Evolutionary conservation across 2,797 vertebrate species (phyloP).

Genomic region (Betta splendens): DNA sequence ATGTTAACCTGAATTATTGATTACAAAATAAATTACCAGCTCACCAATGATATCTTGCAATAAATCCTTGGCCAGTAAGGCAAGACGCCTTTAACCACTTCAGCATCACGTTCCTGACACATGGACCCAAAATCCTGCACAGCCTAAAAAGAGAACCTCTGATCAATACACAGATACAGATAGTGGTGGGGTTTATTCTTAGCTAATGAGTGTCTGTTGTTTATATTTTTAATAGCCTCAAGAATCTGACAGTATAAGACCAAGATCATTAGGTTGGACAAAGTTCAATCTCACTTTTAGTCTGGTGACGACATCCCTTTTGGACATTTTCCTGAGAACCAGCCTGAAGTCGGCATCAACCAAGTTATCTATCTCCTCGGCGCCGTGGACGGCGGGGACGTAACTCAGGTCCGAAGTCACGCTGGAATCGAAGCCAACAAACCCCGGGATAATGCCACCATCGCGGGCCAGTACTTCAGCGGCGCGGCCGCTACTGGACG

Average conservation of each 20-base stretch:
- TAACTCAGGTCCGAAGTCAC: slow-evolving; percentile 88
- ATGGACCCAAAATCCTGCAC: slow-evolving; percentile 96
- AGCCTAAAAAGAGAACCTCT: slow-evolving; percentile 79
- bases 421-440: slow-evolving; percentile 91
- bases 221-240: background rate
- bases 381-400: slow-evolving; percentile 93
- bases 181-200: no score
- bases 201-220: no score
- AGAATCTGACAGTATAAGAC: background rate
- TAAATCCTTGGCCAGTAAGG: slow-evolving; percentile 98
- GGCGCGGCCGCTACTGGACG: slow-evolving; percentile 94
- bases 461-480: slow-evolving; percentile 94
- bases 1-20: background rate
- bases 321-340: slow-evolving; percentile 94
- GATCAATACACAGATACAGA: slow-evolving; percentile 4
- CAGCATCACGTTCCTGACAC: slow-evolving; percentile 93
- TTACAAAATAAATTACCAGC: slow-evolving; percentile 22
- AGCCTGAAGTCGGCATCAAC: slow-evolving; percentile 97
- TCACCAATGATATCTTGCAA: slow-evolving; percentile 95
- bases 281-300: slow-evolving; percentile 83
- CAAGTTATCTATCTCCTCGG: slow-evolving; percentile 93
- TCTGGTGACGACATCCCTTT: slow-evolving; percentile 93
- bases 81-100: slow-evolving; percentile 94
- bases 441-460: slow-evolving; percentile 91
- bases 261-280: no score